phyloP scores from a whole-genome alignment of 92 coral and sea anemone genomes.

The Ricordea florida region DNA sequence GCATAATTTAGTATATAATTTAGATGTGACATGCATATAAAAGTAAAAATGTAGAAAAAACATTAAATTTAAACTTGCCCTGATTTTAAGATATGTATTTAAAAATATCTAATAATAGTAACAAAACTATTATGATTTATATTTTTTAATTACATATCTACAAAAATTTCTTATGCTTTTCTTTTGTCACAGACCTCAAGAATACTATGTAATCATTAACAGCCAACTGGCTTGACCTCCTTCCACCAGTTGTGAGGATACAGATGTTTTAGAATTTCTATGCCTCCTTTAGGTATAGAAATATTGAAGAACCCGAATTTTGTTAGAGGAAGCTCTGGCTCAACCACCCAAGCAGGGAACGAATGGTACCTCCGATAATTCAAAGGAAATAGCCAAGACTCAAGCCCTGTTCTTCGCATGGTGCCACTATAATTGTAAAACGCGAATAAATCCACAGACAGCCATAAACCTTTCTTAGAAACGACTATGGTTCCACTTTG shows the following conservation, averaged over 20 bases:
- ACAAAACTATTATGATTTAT: too few species aligned
- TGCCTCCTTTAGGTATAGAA: slow-evolving; percentile 76
- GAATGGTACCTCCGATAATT: slow-evolving; percentile 71
- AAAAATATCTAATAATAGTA: too few species aligned
- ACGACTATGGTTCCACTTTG: slow-evolving; percentile 61
- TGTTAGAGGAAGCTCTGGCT: slow-evolving; percentile 65
- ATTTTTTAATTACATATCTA: too few species aligned
- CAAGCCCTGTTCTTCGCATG: slow-evolving; percentile 83
- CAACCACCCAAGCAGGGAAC: slow-evolving; percentile 79
- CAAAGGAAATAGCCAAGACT: slow-evolving; percentile 66
- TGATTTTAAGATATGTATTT: too few species aligned
- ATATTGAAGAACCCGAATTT: slow-evolving; percentile 77
- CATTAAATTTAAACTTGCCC: too few species aligned
- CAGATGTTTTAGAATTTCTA: slow-evolving; percentile 75
- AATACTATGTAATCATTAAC: too few species aligned
- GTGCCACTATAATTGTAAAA: slow-evolving; percentile 60
- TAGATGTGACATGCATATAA: too few species aligned
- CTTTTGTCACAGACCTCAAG: too few species aligned
- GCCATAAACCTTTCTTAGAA: slow-evolving; percentile 34
- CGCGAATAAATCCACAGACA: slow-evolving; percentile 72
- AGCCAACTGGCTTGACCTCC: slow-evolving; percentile 58
- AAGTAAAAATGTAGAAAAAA: too few species aligned
- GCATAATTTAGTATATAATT: too few species aligned
- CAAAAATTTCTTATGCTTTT: too few species aligned
- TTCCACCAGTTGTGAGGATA: slow-evolving; percentile 90